Evolutionary conservation across 35 echinoderm and acorn worm genomes (phyloP).

Genomic region (Ophiothrix spiculata): DNA sequence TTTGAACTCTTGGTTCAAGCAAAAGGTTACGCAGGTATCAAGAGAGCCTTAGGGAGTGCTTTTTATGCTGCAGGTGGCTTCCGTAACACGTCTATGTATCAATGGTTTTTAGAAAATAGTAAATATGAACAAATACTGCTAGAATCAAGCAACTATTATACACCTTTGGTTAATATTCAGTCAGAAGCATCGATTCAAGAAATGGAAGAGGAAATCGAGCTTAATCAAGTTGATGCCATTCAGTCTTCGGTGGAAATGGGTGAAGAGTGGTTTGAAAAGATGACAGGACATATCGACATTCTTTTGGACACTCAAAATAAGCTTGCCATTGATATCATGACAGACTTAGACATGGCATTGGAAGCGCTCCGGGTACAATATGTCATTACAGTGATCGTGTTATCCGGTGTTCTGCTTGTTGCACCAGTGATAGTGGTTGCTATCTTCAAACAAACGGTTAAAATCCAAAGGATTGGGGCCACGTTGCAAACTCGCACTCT

Average conservation of each 20-base stretch:
- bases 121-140: constrained; percentile 17
- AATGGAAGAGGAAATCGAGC: constrained; percentile 32
- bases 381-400: background rate
- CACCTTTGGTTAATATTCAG: constrained; percentile 3
- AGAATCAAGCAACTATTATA: constrained; percentile 23
- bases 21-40: constrained; percentile 56
- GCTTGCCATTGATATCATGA: constrained; percentile 31
- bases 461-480: constrained; percentile 30
- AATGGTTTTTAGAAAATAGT: constrained; percentile 48
- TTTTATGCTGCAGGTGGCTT: constrained; percentile 59
- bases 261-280: constrained; percentile 39
- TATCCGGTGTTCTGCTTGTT: constrained; percentile 23
- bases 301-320: constrained; percentile 32
- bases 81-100: constrained; percentile 17
- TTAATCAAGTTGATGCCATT: constrained; percentile 18
- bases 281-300: constrained; percentile 44
- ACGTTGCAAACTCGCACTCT: constrained; percentile 22
- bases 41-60: constrained; percentile 47
- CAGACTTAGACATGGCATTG: constrained; percentile 23
- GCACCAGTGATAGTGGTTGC: constrained; percentile 34
- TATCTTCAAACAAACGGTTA: constrained; percentile 32
- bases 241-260: constrained; percentile 13
- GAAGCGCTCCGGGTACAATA: background rate
- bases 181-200: background rate
- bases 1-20: constrained; percentile 53